Conservation (phyloP, 2,888 invertebrate species). For the Erannis defoliaria region DNA sequence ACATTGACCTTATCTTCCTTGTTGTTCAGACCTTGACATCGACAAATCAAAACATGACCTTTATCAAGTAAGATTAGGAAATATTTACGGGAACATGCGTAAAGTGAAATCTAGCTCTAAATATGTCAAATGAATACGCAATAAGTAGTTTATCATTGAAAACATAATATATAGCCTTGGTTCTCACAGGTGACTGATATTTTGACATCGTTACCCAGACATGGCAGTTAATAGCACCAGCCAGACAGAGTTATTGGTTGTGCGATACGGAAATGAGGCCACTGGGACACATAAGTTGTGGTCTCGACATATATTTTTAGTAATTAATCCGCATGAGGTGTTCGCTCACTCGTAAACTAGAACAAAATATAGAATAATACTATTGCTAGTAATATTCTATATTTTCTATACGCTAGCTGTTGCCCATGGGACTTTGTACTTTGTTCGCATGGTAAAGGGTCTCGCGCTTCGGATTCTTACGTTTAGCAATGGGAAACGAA, state of each 20-base stretch:
- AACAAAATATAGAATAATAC: no score
- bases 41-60: conserved; percentile 17
- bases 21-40: conserved; percentile 35
- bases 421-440: no score
- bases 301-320: conserved; percentile 1
- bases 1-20: conserved; percentile 19
- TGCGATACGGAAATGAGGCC: conserved; percentile 20
- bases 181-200: conserved; percentile 14
- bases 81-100: conserved; percentile 4
- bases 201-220: conserved; percentile 15
- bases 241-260: conserved; percentile 20
- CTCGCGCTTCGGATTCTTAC: no score
- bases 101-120: not conserved
- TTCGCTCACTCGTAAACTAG: no score
- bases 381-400: no score
- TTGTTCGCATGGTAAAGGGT: no score
- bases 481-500: no score
- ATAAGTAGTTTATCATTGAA: conserved; percentile 6
- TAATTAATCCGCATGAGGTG: no score
- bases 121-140: not conserved
- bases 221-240: conserved; percentile 13
- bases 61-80: conserved; percentile 11
- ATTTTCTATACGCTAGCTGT: no score
- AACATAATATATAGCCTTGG: conserved; percentile 14
- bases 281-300: conserved; percentile 12